Percentiles rank a stretch among this genome's conserved stretches.
phyloP scores from a whole-genome alignment of 2,797 vertebrate genomes.

The Gymnopithys bicolor region DNA sequence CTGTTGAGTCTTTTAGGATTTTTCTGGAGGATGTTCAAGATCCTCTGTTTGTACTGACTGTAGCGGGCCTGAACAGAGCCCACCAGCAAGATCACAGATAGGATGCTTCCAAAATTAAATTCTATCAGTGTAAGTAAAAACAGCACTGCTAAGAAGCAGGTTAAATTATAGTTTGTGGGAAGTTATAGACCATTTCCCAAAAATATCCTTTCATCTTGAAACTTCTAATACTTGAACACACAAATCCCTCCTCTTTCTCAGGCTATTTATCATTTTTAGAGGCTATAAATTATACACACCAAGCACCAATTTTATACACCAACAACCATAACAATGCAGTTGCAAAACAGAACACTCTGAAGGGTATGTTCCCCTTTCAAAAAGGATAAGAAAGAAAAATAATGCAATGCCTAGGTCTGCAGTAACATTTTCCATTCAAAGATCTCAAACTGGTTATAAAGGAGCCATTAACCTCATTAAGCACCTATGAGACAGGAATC shows the following conservation, averaged over 20 bases:
- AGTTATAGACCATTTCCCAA: conserved; percentile 68
- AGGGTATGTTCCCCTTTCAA: conserved; percentile 58
- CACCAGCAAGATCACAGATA: background rate
- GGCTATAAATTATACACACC: conserved; percentile 74
- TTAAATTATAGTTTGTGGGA: conserved; percentile 67
- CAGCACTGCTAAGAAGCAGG: conserved; percentile 9
- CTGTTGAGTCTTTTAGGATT: background rate
- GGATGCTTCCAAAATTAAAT: background rate
- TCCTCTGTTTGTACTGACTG: background rate
- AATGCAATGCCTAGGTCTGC: background rate
- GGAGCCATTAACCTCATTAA: conserved; percentile 8
- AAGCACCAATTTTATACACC: conserved; percentile 76
- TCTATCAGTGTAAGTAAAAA: background rate
- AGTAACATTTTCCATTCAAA: background rate
- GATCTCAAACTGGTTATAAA: background rate
- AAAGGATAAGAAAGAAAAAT: conserved; percentile 9
- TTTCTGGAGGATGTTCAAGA: background rate
- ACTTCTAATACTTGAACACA: conserved; percentile 65
- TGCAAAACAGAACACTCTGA: conserved; percentile 66
- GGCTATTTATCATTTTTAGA: conserved; percentile 76
- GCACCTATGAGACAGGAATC: background rate
- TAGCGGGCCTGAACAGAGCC: background rate
- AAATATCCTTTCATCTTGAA: conserved; percentile 70
- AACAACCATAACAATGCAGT: conserved; percentile 74
- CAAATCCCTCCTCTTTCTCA: conserved; percentile 70